phyloP scores from a whole-genome alignment of 2,888 invertebrate genomes.

The Anodontia alba region DNA sequence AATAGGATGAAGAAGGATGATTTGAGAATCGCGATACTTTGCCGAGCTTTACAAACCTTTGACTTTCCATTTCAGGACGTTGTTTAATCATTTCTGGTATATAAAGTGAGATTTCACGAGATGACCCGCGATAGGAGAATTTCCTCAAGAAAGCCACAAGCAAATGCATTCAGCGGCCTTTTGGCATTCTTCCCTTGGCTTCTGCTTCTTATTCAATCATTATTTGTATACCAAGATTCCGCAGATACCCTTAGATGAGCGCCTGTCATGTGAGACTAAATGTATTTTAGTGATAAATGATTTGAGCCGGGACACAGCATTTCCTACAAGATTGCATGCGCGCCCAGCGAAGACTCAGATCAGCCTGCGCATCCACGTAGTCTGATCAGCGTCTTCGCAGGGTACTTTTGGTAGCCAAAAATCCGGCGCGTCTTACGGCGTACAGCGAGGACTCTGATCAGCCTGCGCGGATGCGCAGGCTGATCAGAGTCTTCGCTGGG shows the following conservation, averaged over 20 bases:
- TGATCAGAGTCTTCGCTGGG: too few relatives aligned
- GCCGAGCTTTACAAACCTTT: constrained; percentile 45
- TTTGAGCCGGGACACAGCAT: too few relatives aligned
- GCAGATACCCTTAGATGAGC: neutral
- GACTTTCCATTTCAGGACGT: constrained; percentile 62
- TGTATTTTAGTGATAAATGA: neutral
- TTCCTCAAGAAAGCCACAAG: neutral
- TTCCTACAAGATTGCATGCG: too few relatives aligned
- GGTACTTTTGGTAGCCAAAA: too few relatives aligned
- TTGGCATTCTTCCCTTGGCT: neutral
- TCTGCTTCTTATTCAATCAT: neutral
- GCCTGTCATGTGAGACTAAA: neutral
- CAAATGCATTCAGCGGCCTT: neutral
- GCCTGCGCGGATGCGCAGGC: too few relatives aligned
- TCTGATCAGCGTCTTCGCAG: too few relatives aligned
- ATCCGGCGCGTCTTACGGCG: too few relatives aligned
- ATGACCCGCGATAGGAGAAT: neutral
- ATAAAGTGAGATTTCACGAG: constrained; percentile 2
- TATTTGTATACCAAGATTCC: neutral
- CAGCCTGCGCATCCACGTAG: too few relatives aligned
- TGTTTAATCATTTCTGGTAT: constrained; percentile 46
- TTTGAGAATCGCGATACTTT: constrained; percentile 52
- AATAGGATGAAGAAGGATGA: constrained; percentile 60
- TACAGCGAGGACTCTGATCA: too few relatives aligned
- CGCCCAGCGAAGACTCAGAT: too few relatives aligned